A percentile compares a stretch with the other conserved stretches of the same genome.
These are phyloP conservation scores for Heliopora coerulea DNA, from an alignment of 92 coral and sea anemone genomes.

Conservation along the genomic window DNA sequence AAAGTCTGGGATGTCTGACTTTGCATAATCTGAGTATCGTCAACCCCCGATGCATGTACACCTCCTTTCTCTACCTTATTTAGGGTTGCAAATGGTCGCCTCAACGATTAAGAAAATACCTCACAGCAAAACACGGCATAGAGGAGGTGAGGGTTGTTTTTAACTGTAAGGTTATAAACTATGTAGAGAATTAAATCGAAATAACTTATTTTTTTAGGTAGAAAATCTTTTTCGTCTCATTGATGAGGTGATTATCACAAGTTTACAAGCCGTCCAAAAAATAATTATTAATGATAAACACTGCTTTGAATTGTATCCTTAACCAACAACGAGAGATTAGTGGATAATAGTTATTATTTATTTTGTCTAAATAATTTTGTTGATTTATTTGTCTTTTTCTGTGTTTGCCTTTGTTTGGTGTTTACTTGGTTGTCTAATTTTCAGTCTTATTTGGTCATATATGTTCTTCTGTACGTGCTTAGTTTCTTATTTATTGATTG, in stretches of 20 bases:
- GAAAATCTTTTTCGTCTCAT: constrained; percentile 74
- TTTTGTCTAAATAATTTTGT: too few species aligned
- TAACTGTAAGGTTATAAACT: too few species aligned
- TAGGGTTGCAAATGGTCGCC: constrained; percentile 99
- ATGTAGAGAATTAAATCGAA: too few species aligned
- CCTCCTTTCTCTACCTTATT: too few species aligned
- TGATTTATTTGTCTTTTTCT: not conserved
- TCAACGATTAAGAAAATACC: constrained; percentile 78
- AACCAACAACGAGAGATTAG: too few species aligned
- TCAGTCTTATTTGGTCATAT: not conserved
- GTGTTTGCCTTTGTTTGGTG: not conserved
- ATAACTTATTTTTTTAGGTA: constrained; percentile 47
- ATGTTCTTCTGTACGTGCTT: too few species aligned
- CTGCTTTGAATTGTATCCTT: constrained; percentile 98
- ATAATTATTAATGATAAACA: constrained; percentile 96
- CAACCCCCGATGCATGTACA: too few species aligned
- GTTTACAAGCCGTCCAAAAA: constrained; percentile 96
- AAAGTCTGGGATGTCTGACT: too few species aligned
- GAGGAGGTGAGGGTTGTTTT: constrained; percentile 53
- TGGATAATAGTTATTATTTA: too few species aligned
- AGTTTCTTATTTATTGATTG: too few species aligned
- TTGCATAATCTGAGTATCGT: too few species aligned
- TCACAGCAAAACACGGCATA: constrained; percentile 84
- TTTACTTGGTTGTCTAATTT: not conserved
- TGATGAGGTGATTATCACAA: constrained; percentile 83